Conservation (phyloP, 2,113 vertebrate genomes). For the Epinephelus moara region DNA sequence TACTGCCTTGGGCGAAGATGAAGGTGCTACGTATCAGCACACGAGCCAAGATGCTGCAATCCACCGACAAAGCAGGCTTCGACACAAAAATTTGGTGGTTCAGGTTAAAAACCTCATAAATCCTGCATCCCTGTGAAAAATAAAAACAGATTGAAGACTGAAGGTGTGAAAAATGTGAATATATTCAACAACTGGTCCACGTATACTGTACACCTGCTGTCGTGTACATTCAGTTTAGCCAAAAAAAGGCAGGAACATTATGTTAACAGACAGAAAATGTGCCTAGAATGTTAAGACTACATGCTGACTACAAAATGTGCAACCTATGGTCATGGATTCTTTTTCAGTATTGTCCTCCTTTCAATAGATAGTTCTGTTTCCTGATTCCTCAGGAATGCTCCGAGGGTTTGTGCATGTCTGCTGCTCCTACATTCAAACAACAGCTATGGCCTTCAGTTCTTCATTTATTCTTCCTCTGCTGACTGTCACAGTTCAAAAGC, state of each 20-base stretch:
- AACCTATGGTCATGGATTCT: background rate
- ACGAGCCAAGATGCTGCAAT: constrained; percentile 19
- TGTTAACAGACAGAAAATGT: background rate
- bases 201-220: background rate
- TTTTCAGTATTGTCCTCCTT: background rate
- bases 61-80: background rate
- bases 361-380: background rate
- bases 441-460: background rate
- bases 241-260: background rate
- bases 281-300: background rate
- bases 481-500: background rate
- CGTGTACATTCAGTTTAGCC: background rate
- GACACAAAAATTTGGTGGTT: background rate
- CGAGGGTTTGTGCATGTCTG: background rate
- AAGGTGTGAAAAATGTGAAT: background rate
- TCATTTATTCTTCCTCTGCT: background rate
- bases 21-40: constrained; percentile 36
- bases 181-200: background rate
- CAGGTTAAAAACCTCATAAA: background rate
- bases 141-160: background rate
- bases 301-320: background rate
- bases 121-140: background rate
- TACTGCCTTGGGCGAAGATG: constrained; percentile 34
- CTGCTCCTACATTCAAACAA: background rate
- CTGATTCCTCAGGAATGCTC: background rate